Conservation (phyloP, 2,797 vertebrate species). For the Hybognathus amarus region DNA sequence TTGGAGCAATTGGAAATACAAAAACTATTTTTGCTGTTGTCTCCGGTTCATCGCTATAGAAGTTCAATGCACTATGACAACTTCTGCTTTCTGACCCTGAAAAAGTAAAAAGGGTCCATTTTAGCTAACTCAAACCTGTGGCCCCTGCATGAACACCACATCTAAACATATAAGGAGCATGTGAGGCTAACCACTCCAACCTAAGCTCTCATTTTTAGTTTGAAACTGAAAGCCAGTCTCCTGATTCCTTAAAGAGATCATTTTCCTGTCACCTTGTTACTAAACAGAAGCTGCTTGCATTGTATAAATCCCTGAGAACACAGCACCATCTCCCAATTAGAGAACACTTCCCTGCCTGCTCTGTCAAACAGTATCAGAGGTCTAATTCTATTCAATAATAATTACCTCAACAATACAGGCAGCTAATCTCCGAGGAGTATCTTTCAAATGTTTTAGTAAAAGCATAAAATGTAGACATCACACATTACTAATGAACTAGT, state of each 20-base stretch:
- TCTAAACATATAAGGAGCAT: neutral
- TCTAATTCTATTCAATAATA: slow-evolving; percentile 71
- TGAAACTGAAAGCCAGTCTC: slow-evolving; percentile 3
- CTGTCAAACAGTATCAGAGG: slow-evolving; percentile 59
- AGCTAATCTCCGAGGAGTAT: slow-evolving; percentile 51
- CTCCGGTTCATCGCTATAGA: neutral
- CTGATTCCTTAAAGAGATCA: slow-evolving; percentile 23
- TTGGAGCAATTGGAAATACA: neutral
- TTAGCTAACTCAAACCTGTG: neutral
- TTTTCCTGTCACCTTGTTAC: slow-evolving; percentile 26
- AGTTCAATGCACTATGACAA: neutral
- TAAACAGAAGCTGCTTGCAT: slow-evolving; percentile 26
- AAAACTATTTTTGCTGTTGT: neutral
- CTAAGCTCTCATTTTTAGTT: neutral
- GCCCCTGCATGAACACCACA: neutral
- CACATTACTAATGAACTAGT: slow-evolving; percentile 80
- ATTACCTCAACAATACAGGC: slow-evolving; percentile 66
- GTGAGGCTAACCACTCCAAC: neutral
- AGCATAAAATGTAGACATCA: slow-evolving; percentile 72
- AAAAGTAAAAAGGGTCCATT: neutral
- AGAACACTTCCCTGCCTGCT: slow-evolving; percentile 56
- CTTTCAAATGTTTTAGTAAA: slow-evolving; percentile 62
- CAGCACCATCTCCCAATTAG: slow-evolving; percentile 46
- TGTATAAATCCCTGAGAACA: slow-evolving; percentile 50
- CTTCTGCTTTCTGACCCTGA: neutral